Conservation (phyloP, 2,888 invertebrate species). For the Brenthis hecate region DNA sequence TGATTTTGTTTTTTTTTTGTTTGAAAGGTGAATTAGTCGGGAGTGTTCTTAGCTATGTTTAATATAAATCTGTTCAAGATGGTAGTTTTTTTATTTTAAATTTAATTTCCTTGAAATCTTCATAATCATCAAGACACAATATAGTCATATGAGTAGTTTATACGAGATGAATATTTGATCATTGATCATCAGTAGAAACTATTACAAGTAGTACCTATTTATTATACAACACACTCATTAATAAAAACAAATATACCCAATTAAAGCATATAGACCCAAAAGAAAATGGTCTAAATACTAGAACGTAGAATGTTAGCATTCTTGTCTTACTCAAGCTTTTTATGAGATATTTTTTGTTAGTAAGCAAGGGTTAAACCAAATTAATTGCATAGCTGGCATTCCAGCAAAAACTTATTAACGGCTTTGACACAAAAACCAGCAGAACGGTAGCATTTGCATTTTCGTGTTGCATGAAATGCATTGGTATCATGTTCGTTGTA, state of each 20-base stretch:
- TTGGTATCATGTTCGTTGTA: constrained; percentile 59
- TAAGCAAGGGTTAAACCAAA: constrained; percentile 21
- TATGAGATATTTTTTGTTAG: background rate
- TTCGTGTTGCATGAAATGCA: constrained; percentile 75
- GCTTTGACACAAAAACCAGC: constrained; percentile 51
- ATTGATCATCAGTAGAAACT: too few species aligned
- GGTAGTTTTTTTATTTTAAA: too few species aligned
- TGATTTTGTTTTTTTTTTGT: too few species aligned
- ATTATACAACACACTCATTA: too few species aligned
- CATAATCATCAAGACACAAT: background rate
- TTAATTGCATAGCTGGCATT: constrained; percentile 15
- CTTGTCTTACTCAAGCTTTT: constrained; percentile 3
- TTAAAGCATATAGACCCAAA: background rate
- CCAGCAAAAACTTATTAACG: constrained; percentile 20
- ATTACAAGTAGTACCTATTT: too few species aligned
- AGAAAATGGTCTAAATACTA: constrained; percentile 4
- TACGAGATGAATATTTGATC: too few species aligned
- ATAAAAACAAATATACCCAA: background rate
- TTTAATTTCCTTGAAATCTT: background rate
- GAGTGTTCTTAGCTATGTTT: too few species aligned
- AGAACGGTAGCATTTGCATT: constrained; percentile 65
- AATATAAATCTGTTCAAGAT: too few species aligned
- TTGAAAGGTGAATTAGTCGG: too few species aligned
- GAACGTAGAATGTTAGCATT: background rate
- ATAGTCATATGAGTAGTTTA: too few species aligned